A percentile compares a stretch with the other conserved stretches of the same genome.
These are phyloP conservation scores for Chionis minor DNA, from an alignment of 2,113 vertebrate genomes.

Conservation along the genomic window DNA sequence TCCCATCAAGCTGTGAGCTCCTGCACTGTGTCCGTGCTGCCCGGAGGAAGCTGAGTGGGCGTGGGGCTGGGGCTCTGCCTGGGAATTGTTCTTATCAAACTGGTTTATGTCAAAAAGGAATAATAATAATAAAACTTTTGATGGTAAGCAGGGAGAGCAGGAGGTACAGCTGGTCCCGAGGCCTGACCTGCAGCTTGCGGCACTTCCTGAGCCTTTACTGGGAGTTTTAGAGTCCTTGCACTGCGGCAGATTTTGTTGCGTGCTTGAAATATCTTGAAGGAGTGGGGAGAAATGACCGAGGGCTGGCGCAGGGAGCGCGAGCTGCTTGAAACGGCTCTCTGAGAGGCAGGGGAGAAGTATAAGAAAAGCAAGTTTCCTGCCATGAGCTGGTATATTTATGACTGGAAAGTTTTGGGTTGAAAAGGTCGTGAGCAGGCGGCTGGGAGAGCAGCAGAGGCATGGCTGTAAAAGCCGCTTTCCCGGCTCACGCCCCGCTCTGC, in stretches of 20 bases:
- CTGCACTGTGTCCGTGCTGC: not conserved
- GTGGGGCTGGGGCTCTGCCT: not conserved
- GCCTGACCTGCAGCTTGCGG: not conserved
- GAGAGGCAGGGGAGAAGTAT: not conserved
- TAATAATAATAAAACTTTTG: not conserved
- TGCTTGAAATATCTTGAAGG: not conserved
- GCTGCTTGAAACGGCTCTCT: not conserved
- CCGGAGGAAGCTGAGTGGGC: slow-evolving; percentile 9
- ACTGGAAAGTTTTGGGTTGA: slow-evolving; percentile 12
- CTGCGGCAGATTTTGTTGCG: not conserved
- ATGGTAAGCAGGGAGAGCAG: not conserved
- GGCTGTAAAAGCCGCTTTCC: not conserved
- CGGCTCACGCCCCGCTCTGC: rapidly evolving
- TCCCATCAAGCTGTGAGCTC: not conserved
- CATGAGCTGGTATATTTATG: not conserved
- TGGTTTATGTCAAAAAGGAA: not conserved
- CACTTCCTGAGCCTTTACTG: not conserved
- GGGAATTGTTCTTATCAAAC: slow-evolving; percentile 35
- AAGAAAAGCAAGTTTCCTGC: slow-evolving; percentile 17
- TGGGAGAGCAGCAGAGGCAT: not conserved
- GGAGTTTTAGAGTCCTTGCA: not conserved
- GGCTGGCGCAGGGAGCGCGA: not conserved
- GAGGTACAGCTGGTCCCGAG: not conserved
- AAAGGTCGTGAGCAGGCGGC: not conserved
- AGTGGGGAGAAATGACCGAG: not conserved